A percentile compares a stretch with the other conserved stretches of the same genome.
phyloP scores from a whole-genome alignment of 2,797 vertebrate species.

The Xiphorhynchus erythropygius region DNA sequence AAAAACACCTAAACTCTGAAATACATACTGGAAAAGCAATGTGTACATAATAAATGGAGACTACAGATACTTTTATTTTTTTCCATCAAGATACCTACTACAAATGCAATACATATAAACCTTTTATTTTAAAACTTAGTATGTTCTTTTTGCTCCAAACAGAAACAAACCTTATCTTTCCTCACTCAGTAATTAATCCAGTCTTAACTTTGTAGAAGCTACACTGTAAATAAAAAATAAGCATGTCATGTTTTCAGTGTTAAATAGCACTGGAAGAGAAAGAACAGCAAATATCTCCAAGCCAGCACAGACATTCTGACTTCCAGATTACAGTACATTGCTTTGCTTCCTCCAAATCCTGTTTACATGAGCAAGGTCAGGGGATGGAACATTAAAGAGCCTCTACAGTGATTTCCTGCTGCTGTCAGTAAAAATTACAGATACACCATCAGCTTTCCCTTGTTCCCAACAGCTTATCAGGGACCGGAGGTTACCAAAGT shows the following conservation, averaged over 20 bases:
- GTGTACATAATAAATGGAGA: background rate
- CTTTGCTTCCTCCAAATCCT: constrained; percentile 62
- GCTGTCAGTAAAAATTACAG: constrained; percentile 38
- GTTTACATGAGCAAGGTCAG: constrained; percentile 69
- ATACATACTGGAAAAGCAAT: background rate
- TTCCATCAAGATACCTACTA: background rate
- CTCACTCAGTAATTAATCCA: background rate
- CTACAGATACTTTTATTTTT: background rate
- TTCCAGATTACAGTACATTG: constrained; percentile 42
- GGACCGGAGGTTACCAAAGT: background rate
- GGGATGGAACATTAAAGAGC: constrained; percentile 35
- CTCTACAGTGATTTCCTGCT: constrained; percentile 55
- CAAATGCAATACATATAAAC: background rate
- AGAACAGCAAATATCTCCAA: constrained; percentile 27
- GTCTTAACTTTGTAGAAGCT: background rate
- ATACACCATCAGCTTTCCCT: constrained; percentile 59
- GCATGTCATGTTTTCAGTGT: background rate
- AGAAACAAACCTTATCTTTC: background rate
- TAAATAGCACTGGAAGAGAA: constrained; percentile 18
- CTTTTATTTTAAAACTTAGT: background rate
- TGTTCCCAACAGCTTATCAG: constrained; percentile 32
- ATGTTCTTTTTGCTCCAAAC: background rate
- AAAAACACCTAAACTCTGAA: background rate
- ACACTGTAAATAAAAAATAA: background rate
- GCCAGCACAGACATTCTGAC: background rate